Conservation (phyloP, 2,113 vertebrate genomes). For the Corvus cornix region DNA sequence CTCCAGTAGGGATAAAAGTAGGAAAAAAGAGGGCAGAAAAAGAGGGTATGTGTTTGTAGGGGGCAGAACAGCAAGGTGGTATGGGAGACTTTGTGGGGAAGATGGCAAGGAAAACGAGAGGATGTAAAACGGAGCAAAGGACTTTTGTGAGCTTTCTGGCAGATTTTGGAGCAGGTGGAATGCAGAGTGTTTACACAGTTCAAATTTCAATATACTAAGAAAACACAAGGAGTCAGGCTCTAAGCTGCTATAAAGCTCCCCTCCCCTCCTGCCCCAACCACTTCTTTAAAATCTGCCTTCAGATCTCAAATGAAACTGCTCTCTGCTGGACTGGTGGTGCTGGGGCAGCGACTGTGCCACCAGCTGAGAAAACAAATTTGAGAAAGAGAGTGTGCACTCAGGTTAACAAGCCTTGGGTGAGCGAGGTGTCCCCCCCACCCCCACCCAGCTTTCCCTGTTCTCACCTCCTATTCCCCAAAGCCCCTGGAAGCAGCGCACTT, state of each 20-base stretch:
- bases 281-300: conserved; percentile 65
- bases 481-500: background rate
- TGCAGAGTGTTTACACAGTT: conserved; percentile 67
- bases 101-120: background rate
- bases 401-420: conserved; percentile 64
- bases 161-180: conserved; percentile 66
- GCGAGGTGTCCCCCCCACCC: background rate
- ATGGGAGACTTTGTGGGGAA: background rate
- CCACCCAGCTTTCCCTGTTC: background rate
- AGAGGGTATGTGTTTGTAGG: background rate
- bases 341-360: conserved; percentile 55
- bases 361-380: conserved; percentile 80
- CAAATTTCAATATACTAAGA: conserved; percentile 68
- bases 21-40: background rate
- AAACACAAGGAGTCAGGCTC: conserved; percentile 55
- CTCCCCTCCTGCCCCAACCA: conserved; percentile 51
- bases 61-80: background rate
- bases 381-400: conserved; percentile 65
- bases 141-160: conserved; percentile 54
- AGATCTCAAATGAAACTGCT: conserved; percentile 62
- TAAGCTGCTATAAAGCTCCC: conserved; percentile 54
- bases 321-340: conserved; percentile 50
- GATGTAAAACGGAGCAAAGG: conserved; percentile 29
- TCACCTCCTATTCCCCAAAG: conserved; percentile 49
- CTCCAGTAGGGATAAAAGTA: background rate